Conservation (phyloP, 1,140 invertebrate species). For the Dreissena rostriformis region DNA sequence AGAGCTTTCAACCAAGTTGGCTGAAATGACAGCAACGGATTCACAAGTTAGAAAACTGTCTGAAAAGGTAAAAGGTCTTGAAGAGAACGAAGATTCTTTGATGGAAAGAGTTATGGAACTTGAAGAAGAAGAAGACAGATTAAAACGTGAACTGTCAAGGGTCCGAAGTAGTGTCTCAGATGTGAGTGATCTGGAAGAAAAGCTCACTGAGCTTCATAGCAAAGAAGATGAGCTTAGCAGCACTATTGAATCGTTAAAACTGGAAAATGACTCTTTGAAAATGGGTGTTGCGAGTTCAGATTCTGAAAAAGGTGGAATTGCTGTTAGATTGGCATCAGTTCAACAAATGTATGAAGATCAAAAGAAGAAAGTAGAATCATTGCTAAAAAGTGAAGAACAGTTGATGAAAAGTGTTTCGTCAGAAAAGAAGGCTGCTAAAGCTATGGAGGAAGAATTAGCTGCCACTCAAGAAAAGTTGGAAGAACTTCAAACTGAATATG, state of each 20-base stretch:
- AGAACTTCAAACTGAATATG: constrained; percentile 58
- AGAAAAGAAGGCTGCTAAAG: constrained; percentile 51
- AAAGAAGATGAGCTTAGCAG: constrained; percentile 52
- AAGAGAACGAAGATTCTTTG: constrained; percentile 73
- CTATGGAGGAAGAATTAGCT: constrained; percentile 59
- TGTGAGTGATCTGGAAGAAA: constrained; percentile 39
- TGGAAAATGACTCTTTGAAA: constrained; percentile 55
- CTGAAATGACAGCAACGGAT: constrained; percentile 58
- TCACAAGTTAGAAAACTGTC: constrained; percentile 63
- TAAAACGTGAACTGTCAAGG: constrained; percentile 62
- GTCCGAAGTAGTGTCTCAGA: constrained; percentile 41
- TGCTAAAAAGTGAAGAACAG: constrained; percentile 58
- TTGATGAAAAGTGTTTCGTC: constrained; percentile 58
- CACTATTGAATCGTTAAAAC: constrained; percentile 56
- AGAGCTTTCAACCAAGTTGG: constrained; percentile 60
- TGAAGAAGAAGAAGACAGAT: constrained; percentile 71
- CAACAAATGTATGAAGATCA: constrained; percentile 57
- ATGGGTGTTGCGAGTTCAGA: constrained; percentile 31
- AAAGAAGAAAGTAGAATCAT: constrained; percentile 60
- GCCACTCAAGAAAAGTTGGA: constrained; percentile 53
- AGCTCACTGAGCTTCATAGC: constrained; percentile 49
- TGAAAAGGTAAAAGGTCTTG: constrained; percentile 71
- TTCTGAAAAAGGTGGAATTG: constrained; percentile 53
- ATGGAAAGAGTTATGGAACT: constrained; percentile 78
- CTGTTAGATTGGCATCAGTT: constrained; percentile 31